Conservation (phyloP, 2,113 vertebrate species). For the Romanogobio albipinnatus region DNA sequence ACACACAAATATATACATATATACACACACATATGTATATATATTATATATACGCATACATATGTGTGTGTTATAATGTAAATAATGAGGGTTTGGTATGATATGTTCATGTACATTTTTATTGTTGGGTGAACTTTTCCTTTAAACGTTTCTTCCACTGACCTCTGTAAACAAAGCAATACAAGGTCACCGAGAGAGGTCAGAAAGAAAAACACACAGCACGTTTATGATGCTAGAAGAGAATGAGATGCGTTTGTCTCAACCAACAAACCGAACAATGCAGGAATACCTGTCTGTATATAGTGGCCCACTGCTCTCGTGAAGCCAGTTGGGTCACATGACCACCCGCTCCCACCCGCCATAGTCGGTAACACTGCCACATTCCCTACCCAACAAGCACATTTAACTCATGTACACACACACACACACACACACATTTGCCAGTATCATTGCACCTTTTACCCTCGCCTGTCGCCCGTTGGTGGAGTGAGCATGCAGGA, state of each 20-base stretch:
- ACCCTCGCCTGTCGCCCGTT: slow-evolving; percentile 16
- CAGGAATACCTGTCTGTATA: slow-evolving; percentile 4
- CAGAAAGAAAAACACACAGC: not conserved
- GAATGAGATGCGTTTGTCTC: slow-evolving; percentile 33
- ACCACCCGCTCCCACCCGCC: not conserved
- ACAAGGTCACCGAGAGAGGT: slow-evolving; percentile 38
- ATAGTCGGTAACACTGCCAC: slow-evolving; percentile 40
- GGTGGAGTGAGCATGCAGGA: not conserved
- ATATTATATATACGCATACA: too few species aligned
- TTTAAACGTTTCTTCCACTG: slow-evolving; percentile 30
- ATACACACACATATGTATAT: too few species aligned
- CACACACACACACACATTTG: not conserved
- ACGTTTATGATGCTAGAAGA: slow-evolving; percentile 32
- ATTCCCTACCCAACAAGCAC: slow-evolving; percentile 30
- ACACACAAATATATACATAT: too few species aligned
- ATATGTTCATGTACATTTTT: too few species aligned
- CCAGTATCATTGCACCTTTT: slow-evolving; percentile 15
- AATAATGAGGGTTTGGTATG: too few species aligned
- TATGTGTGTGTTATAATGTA: too few species aligned
- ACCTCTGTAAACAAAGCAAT: slow-evolving; percentile 40
- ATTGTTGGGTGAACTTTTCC: slow-evolving; percentile 10
- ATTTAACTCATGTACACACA: not conserved
- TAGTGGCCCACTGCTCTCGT: slow-evolving; percentile 47
- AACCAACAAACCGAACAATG: slow-evolving; percentile 30
- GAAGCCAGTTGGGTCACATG: slow-evolving; percentile 11